Percentiles rank a stretch among this genome's conserved stretches.
These are phyloP conservation scores for Myocastor coypus DNA, from an alignment of 2,113 vertebrate species.

Conservation along the genomic window DNA sequence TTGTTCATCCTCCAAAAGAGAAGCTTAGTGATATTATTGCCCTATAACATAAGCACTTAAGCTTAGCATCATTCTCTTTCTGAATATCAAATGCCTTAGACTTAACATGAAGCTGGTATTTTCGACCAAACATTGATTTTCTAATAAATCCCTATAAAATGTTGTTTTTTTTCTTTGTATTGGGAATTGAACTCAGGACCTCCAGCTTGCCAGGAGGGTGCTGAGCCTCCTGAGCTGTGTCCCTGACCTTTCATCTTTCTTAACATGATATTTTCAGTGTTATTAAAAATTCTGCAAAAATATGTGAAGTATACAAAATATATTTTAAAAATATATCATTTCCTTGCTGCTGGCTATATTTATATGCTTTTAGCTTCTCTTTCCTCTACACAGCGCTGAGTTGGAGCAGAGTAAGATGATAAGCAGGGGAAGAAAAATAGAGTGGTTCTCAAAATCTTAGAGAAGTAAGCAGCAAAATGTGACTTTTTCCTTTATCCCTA, in stretches of 20 bases:
- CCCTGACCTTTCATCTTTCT: neutral
- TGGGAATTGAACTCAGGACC: too few relatives aligned
- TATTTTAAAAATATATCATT: neutral
- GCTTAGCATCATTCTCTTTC: too few relatives aligned
- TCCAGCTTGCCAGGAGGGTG: too few relatives aligned
- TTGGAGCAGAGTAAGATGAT: neutral
- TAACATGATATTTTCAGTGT: neutral
- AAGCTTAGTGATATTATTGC: too few relatives aligned
- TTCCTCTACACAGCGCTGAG: neutral
- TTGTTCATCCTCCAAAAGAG: too few relatives aligned
- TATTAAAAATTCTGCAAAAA: slow-evolving; percentile 38
- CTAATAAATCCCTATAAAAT: too few relatives aligned
- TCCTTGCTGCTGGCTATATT: neutral
- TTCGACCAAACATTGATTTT: too few relatives aligned
- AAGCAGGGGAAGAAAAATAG: neutral
- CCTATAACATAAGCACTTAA: too few relatives aligned
- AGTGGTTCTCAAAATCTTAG: slow-evolving; percentile 19
- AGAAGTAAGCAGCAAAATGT: neutral
- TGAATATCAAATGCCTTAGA: too few relatives aligned
- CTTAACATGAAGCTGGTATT: too few relatives aligned
- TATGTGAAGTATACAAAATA: slow-evolving; percentile 32
- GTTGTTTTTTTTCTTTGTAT: too few relatives aligned
- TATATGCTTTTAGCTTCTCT: neutral
- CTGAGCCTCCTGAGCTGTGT: too few relatives aligned
- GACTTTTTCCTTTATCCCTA: neutral